These are phyloP conservation scores for Cichlasoma orientale DNA, from an alignment of 2,797 vertebrate genomes.

Conservation along the genomic window DNA sequence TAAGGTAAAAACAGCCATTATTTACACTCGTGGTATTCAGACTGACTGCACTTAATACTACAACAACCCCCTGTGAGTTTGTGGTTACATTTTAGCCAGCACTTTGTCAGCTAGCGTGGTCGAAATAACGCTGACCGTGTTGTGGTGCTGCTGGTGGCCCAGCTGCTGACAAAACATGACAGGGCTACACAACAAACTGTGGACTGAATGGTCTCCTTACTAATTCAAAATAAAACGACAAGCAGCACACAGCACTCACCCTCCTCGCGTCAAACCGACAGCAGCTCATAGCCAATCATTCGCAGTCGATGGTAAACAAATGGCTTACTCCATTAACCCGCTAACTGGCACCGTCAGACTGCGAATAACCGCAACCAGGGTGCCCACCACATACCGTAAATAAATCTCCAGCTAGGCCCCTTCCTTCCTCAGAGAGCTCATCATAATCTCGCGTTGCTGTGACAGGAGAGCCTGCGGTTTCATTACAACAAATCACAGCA, in stretches of 20 bases:
- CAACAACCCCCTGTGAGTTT: not conserved
- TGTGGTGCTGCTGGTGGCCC: constrained; percentile 13
- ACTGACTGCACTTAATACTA: not conserved
- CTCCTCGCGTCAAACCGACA: constrained; percentile 36
- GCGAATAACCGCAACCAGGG: not conserved
- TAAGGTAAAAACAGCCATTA: not conserved
- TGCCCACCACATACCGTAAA: constrained; percentile 25
- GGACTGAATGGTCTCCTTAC: not conserved
- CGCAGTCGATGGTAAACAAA: constrained; percentile 16
- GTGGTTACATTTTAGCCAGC: not conserved
- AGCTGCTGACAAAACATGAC: constrained; percentile 26
- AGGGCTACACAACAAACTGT: not conserved
- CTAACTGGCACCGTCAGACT: not conserved
- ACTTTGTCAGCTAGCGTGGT: not conserved
- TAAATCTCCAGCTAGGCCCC: constrained; percentile 30
- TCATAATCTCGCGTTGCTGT: constrained; percentile 65
- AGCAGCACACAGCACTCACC: constrained; percentile 59
- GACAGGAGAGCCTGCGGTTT: not conserved
- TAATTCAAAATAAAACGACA: constrained; percentile 1
- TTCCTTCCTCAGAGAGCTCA: not conserved
- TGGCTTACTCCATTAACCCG: not conserved
- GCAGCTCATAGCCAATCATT: constrained; percentile 52
- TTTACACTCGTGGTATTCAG: not conserved
- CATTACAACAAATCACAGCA: constrained; percentile 62
- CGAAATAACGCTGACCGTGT: not conserved